These are phyloP conservation scores for Myiothlypis coronata DNA, from an alignment of 2,797 vertebrate genomes.

Conservation along the genomic window DNA sequence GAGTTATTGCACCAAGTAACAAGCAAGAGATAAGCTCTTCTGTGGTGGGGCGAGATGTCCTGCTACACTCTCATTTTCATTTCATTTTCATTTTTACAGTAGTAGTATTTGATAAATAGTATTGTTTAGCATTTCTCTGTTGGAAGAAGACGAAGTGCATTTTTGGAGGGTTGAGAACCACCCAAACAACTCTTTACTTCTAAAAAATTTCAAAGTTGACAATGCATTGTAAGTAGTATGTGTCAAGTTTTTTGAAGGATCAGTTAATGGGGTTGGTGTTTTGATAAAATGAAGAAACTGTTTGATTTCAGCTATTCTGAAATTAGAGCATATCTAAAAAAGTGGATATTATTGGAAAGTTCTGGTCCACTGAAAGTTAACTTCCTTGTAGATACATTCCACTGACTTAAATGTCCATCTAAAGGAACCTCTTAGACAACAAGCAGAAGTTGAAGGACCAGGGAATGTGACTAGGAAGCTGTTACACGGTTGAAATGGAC, in stretches of 20 bases:
- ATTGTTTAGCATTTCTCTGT: not conserved
- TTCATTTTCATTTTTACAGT: not conserved
- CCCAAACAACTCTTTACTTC: not conserved
- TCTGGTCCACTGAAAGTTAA: not conserved
- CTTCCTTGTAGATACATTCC: not conserved
- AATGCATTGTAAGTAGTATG: accelerated
- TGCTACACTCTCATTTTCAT: not conserved
- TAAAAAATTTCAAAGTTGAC: not conserved
- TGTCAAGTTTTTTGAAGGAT: not conserved
- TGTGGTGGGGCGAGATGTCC: not conserved
- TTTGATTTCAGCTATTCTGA: not conserved
- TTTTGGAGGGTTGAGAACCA: not conserved
- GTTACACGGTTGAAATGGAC: not conserved
- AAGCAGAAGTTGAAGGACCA: not conserved
- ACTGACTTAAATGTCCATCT: not conserved
- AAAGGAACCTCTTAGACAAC: not conserved
- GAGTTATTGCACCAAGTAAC: not conserved
- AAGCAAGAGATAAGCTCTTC: not conserved
- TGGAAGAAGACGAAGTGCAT: not conserved
- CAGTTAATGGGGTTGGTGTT: not conserved
- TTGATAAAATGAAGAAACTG: not conserved
- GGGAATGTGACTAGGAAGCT: not conserved
- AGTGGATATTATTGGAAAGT: not conserved
- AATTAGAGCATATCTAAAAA: not conserved
- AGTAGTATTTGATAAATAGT: not conserved